Evolutionary conservation across 2,797 vertebrate genomes (phyloP).

Genomic region (Danio jaintianensis): DNA sequence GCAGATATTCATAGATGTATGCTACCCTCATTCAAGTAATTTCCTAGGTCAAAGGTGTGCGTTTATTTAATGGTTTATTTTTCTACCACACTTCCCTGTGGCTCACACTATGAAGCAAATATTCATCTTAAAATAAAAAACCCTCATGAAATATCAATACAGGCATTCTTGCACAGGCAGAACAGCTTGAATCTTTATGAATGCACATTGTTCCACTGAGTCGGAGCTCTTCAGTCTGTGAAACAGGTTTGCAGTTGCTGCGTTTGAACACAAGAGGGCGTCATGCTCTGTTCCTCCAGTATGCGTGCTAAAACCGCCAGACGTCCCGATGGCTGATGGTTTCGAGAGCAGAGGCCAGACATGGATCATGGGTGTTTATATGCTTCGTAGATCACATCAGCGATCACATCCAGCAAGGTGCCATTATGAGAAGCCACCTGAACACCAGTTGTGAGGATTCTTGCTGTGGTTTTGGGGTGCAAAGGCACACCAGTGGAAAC

Average conservation of each 20-base stretch:
- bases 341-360: constrained; percentile 25
- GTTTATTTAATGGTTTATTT: not conserved
- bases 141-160: constrained; percentile 59
- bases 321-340: not conserved
- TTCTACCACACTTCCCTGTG: not conserved
- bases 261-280: constrained; percentile 61
- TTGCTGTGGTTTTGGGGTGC: constrained; percentile 31
- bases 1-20: constrained; percentile 18
- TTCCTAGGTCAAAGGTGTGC: not conserved
- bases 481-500: constrained; percentile 23
- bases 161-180: constrained; percentile 66
- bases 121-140: constrained; percentile 41
- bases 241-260: constrained; percentile 60
- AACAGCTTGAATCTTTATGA: constrained; percentile 34
- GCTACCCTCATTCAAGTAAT: constrained; percentile 25
- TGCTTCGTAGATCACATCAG: not conserved
- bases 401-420: constrained; percentile 1
- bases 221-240: constrained; percentile 39
- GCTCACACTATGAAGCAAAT: constrained; percentile 15
- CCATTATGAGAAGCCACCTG: not conserved
- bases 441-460: not conserved
- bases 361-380: constrained; percentile 2
- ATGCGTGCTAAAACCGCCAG: constrained; percentile 6
- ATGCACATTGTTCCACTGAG: constrained; percentile 44
- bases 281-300: constrained; percentile 61